These are phyloP conservation scores for Sisyra terminalis DNA, from an alignment of 2,888 invertebrate species.

Conservation along the genomic window DNA sequence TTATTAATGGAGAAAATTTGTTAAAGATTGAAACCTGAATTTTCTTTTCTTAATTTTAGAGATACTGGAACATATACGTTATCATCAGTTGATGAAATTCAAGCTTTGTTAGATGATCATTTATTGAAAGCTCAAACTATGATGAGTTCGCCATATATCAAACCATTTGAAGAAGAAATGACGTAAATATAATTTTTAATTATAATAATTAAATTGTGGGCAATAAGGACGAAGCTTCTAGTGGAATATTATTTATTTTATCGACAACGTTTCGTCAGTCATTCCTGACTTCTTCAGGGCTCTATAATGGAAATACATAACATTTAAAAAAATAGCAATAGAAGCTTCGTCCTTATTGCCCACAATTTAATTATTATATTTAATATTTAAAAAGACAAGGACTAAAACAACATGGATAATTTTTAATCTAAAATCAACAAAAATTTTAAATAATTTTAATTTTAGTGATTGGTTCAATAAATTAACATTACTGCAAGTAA, in stretches of 20 bases:
- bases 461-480: slow-evolving; percentile 77
- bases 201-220: neutral
- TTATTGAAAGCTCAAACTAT: slow-evolving; percentile 94
- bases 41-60: slow-evolving; percentile 25
- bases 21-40: neutral
- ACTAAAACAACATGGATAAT: neutral
- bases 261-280: no score
- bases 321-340: no score
- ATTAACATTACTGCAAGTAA: slow-evolving; percentile 72
- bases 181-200: slow-evolving; percentile 30
- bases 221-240: no score
- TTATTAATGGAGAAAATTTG: no score
- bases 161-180: slow-evolving; percentile 79
- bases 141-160: slow-evolving; percentile 93
- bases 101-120: slow-evolving; percentile 84
- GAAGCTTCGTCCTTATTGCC: no score
- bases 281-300: no score
- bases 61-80: slow-evolving; percentile 85
- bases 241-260: no score
- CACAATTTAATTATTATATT: neutral
- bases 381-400: neutral
- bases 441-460: neutral
- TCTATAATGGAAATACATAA: no score
- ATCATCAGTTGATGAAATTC: slow-evolving; percentile 85
- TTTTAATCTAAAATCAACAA: neutral